These are phyloP conservation scores for Bubo blakistoni DNA, from an alignment of 2,113 vertebrate species.

Conservation along the genomic window DNA sequence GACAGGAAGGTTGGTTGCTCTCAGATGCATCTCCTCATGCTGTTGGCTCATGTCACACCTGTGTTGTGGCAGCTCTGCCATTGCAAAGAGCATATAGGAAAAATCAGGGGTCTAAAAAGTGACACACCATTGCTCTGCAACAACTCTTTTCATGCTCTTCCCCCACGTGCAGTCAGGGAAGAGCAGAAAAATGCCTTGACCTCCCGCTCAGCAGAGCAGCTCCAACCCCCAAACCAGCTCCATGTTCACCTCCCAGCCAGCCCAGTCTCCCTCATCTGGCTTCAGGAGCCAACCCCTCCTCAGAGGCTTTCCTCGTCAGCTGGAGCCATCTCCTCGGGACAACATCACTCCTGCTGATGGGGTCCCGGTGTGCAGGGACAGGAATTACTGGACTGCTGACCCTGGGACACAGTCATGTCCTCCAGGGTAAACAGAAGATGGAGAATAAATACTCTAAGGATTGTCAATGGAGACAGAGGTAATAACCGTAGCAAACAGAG, in stretches of 20 bases:
- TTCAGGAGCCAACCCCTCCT: background rate
- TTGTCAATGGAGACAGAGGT: background rate
- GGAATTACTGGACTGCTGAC: background rate
- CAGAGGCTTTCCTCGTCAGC: accelerated
- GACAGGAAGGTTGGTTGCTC: background rate
- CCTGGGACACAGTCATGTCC: background rate
- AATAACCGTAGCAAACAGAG: background rate
- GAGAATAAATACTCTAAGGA: background rate
- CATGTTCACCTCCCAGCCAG: background rate
- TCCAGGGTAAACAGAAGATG: background rate
- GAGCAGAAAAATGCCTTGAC: background rate
- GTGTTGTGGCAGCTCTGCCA: background rate
- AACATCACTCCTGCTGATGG: background rate
- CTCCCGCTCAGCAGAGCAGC: background rate
- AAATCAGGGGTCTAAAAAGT: background rate
- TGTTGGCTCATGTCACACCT: background rate
- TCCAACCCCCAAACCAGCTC: background rate
- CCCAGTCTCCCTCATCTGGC: background rate
- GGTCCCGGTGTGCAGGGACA: background rate
- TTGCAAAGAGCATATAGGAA: background rate
- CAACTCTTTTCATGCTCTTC: background rate
- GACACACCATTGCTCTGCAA: accelerated
- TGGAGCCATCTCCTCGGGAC: background rate
- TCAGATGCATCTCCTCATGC: accelerated
- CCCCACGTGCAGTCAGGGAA: background rate